phyloP scores from a whole-genome alignment of 2,797 vertebrate genomes.

The Chelon auratus region DNA sequence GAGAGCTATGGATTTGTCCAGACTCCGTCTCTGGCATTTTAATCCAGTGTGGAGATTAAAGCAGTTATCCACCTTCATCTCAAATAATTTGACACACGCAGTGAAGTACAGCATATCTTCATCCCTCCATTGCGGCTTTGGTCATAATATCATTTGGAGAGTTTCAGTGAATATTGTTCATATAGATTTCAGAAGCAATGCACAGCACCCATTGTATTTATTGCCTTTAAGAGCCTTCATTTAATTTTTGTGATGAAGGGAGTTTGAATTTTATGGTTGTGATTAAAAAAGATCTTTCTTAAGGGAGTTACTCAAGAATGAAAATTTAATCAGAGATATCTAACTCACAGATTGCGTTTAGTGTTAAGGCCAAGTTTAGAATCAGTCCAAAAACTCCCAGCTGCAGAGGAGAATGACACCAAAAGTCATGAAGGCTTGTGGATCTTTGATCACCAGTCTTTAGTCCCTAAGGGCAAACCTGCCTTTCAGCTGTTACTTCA shows the following conservation, averaged over 20 bases:
- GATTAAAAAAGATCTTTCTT: background rate
- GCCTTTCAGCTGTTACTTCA: slow-evolving; percentile 43
- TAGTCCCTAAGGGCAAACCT: slow-evolving; percentile 35
- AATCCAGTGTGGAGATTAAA: slow-evolving; percentile 84
- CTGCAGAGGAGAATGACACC: slow-evolving; percentile 14
- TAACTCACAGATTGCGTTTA: background rate
- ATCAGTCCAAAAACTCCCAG: slow-evolving; percentile 1
- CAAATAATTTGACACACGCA: slow-evolving; percentile 62
- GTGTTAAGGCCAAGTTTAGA: background rate
- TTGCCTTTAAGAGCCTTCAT: slow-evolving; percentile 4
- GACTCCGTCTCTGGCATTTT: slow-evolving; percentile 78
- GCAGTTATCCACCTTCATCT: slow-evolving; percentile 84
- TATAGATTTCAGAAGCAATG: slow-evolving; percentile 7
- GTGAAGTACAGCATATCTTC: slow-evolving; percentile 19
- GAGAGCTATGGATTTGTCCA: slow-evolving; percentile 83
- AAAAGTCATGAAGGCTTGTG: slow-evolving; percentile 37
- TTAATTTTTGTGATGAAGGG: background rate
- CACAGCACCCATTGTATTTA: background rate
- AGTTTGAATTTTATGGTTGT: background rate
- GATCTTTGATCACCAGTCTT: slow-evolving; percentile 48
- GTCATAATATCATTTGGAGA: slow-evolving; percentile 15
- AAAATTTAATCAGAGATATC: slow-evolving; percentile 1
- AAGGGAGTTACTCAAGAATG: background rate
- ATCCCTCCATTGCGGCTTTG: slow-evolving; percentile 3
- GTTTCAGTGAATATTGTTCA: slow-evolving; percentile 12